phyloP scores from a whole-genome alignment of 2,888 invertebrate species.

The Eilema caniola region DNA sequence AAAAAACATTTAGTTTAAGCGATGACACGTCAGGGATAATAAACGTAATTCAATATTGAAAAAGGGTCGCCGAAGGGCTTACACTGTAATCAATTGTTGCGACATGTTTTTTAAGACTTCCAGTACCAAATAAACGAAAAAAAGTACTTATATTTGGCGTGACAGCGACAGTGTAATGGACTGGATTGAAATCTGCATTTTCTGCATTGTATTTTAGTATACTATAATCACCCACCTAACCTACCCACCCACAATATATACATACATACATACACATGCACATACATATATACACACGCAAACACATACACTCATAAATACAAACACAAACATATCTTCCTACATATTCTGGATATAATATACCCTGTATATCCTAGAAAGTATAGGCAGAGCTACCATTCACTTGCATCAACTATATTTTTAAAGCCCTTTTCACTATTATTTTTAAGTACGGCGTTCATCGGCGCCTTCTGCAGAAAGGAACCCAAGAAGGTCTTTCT shows the following conservation, averaged over 20 bases:
- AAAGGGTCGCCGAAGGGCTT: neutral
- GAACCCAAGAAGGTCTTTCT: too few species aligned
- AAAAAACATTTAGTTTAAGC: constrained; percentile 1
- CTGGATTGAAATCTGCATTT: too few species aligned
- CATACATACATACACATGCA: neutral
- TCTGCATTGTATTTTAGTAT: too few species aligned
- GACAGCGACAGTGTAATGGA: neutral
- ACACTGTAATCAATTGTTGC: neutral
- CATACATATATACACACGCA: neutral
- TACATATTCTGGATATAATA: too few species aligned
- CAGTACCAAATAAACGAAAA: neutral
- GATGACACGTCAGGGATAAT: constrained; percentile 11
- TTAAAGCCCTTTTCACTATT: too few species aligned
- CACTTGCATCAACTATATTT: too few species aligned
- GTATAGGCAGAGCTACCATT: too few species aligned
- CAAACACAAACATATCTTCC: neutral
- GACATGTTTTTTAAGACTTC: constrained; percentile 4
- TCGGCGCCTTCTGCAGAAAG: too few species aligned
- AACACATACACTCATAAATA: neutral
- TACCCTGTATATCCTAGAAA: too few species aligned
- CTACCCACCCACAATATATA: too few species aligned
- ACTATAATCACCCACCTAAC: too few species aligned
- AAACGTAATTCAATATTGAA: constrained; percentile 12
- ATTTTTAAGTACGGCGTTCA: too few species aligned
- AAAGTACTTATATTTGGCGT: neutral